Evolutionary conservation across 2,888 invertebrate genomes (phyloP).

Genomic region (Spodoptera exigua): DNA sequence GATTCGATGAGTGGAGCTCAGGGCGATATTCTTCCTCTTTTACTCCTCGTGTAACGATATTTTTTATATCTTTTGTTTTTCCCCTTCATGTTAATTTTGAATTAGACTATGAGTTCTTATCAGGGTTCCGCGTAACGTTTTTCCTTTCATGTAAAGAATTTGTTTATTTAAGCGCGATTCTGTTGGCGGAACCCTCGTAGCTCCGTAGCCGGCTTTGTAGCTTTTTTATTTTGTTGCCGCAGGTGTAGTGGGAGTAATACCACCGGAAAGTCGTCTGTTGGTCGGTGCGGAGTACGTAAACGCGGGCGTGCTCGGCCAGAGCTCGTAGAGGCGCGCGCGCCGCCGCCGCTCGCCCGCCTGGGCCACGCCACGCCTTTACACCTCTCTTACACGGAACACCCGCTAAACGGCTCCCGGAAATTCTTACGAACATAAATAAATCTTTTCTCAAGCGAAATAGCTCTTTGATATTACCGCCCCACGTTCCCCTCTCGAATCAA

Average conservation of each 20-base stretch:
- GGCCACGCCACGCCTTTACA: conserved; percentile 69
- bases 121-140: conserved; percentile 65
- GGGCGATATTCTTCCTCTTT: conserved; percentile 73
- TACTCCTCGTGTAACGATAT: conserved; percentile 71
- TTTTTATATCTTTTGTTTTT: conserved; percentile 73
- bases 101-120: conserved; percentile 63
- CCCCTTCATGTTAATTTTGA: conserved; percentile 72
- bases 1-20: conserved; percentile 78
- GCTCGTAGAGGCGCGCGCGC: conserved; percentile 79
- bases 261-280: conserved; percentile 90
- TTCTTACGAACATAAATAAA: conserved; percentile 84
- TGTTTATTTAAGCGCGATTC: conserved; percentile 76
- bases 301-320: conserved; percentile 86
- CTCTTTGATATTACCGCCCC: conserved; percentile 84
- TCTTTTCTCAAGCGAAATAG: conserved; percentile 81
- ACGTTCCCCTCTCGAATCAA: conserved; percentile 73
- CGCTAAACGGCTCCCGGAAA: conserved; percentile 83
- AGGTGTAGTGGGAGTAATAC: conserved; percentile 91
- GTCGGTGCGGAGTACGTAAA: conserved; percentile 91
- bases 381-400: conserved; percentile 78
- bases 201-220: conserved; percentile 85
- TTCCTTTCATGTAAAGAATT: conserved; percentile 70
- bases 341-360: conserved; percentile 59
- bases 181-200: conserved; percentile 73
- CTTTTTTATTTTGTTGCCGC: conserved; percentile 88